Evolutionary conservation across 2,797 vertebrate genomes (phyloP), one percentile per base, ranked within the genome.

Genomic region (Distichodus sexfasciatus): DNA sequence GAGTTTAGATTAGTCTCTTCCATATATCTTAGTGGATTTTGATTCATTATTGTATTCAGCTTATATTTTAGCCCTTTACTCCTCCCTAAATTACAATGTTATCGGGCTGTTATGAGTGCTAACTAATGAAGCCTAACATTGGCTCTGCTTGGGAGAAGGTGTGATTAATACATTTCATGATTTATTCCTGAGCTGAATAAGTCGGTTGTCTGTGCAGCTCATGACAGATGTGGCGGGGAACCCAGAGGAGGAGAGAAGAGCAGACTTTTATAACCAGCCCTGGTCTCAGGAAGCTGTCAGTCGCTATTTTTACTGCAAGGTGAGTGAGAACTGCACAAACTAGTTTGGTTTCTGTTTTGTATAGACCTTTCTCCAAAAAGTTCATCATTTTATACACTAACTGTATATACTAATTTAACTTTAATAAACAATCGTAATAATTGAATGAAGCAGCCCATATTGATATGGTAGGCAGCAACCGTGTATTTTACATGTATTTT

Each of bases 301-400:
- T 88, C 94, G 97, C 79, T 99, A 99, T 76, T 99, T 99, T 88
- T 99, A 98, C 87, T 97, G 96, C 89, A 99, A 99, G 94, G 97
- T 98, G 77, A 84, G 76, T 12, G 15, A 3, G 23, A 41, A 36
- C 6, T 7, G 2, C 29, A 6, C 9, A 29, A 2, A 4, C 43
- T 28, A 12, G 6, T 28, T n/a, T 33, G 29, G 1, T 14, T 17
- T 29, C 50, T 31, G 14, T 28, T 31, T 0, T 46, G 9, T 23
- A 3, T 46, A 46, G 9, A 31, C 28, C 2, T 17, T 28, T n/a
- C 14, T 31, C 4, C 15, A 46, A 46, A n/a, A 14, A 6, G 8
- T 53, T 31, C 7, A 29, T 6, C 14, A 41, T 6, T 41, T 12
- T 14, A 41, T 38, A 10, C 35, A 40, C 3, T 40, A 41, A 41